Percentiles rank a stretch among this genome's conserved stretches.
Evolutionary conservation across 23 tunicate species (phyloP).

Genomic region (Styela plicata): DNA sequence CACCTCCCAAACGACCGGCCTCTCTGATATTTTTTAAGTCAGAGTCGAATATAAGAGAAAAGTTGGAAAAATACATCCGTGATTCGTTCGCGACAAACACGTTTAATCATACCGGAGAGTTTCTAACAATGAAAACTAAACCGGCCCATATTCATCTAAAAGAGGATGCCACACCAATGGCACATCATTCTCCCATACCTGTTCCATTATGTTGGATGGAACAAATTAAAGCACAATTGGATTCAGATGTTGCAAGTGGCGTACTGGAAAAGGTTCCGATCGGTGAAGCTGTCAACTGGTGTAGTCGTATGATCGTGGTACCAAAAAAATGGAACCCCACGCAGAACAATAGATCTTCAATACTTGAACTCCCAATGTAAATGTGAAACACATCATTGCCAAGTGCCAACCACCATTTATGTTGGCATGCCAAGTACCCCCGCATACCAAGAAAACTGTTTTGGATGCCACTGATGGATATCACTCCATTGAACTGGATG

Average conservation of each 20-base stretch:
- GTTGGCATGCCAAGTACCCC: constrained; percentile 20
- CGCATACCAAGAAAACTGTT: constrained; percentile 27
- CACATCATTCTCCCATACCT: constrained; percentile 14
- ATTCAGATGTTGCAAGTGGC: background rate
- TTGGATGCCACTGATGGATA: constrained; percentile 36
- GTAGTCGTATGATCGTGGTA: constrained; percentile 31
- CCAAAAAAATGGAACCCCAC: constrained; percentile 35
- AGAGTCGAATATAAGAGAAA: background rate
- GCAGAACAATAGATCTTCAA: constrained; percentile 21
- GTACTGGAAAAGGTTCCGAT: background rate
- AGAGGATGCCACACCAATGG: constrained; percentile 12
- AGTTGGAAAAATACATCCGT: background rate
- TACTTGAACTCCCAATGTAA: background rate
- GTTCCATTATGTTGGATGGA: constrained; percentile 32
- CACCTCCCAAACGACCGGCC: background rate
- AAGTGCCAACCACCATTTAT: constrained; percentile 7
- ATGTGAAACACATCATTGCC: constrained; percentile 1
- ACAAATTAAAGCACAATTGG: constrained; percentile 19
- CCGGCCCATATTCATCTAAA: constrained; percentile 29
- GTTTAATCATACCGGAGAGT: background rate
- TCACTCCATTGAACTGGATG: constrained; percentile 28
- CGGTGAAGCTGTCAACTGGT: constrained; percentile 5
- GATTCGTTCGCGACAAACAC: background rate
- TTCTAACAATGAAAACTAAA: constrained; percentile 10
- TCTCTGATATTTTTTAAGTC: background rate